Percentiles rank a stretch among this genome's conserved stretches.
Conservation (phyloP, 2,113 vertebrate genomes). For the Myiopsitta monachus region DNA sequence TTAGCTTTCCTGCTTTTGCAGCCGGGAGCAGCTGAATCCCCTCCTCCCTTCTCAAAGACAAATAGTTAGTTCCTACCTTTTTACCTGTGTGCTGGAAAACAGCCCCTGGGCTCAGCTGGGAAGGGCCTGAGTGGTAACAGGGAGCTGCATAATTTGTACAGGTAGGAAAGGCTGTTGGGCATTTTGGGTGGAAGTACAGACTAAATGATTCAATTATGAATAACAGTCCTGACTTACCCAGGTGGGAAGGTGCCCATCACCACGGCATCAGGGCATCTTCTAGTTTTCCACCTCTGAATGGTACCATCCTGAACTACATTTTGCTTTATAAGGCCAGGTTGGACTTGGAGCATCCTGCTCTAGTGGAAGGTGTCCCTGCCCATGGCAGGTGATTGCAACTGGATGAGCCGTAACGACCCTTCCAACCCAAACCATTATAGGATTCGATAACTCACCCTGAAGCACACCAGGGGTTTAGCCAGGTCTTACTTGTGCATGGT, state of each 20-base stretch:
- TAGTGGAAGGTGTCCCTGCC: not conserved
- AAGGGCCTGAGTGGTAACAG: not conserved
- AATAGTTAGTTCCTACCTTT: not conserved
- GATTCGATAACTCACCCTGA: not conserved
- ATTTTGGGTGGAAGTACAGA: not conserved
- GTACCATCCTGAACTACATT: too few species aligned
- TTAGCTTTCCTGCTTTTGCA: not conserved
- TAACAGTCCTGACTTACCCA: not conserved
- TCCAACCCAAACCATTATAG: not conserved
- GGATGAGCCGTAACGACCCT: not conserved
- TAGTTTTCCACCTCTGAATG: not conserved
- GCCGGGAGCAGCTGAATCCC: not conserved
- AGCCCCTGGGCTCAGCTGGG: not conserved
- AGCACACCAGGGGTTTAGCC: not conserved
- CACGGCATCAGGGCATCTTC: not conserved
- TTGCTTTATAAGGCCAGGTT: not conserved
- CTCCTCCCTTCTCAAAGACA: not conserved
- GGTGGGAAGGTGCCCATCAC: not conserved
- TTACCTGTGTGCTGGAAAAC: rapidly evolving
- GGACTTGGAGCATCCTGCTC: not conserved
- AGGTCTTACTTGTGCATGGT: rapidly evolving
- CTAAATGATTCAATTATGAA: not conserved
- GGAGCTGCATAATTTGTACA: not conserved
- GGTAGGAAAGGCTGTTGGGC: not conserved
- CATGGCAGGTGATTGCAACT: not conserved